phyloP scores from a whole-genome alignment of 2,888 invertebrate species.

The Mythimna loreyi region DNA sequence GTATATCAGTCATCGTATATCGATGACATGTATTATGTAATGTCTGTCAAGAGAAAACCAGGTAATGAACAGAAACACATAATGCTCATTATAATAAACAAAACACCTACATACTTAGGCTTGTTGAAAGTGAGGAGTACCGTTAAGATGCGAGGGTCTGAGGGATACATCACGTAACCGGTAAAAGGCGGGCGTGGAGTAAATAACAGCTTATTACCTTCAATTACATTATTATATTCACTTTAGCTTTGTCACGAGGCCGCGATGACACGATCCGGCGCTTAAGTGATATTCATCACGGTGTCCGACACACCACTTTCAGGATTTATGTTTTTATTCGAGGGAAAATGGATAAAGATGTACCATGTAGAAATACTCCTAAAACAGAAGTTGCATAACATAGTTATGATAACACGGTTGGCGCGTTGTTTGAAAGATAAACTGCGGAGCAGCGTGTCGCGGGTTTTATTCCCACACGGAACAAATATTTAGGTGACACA shows the following conservation, averaged over 20 bases:
- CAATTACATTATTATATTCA: conserved; percentile 86
- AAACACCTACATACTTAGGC: conserved; percentile 56
- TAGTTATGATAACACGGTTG: too few relatives aligned
- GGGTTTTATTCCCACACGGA: too few relatives aligned
- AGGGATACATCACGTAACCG: conserved; percentile 73
- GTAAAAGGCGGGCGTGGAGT: conserved; percentile 72
- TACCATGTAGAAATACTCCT: not conserved
- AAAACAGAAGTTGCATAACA: conserved; percentile 2
- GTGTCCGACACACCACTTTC: conserved; percentile 52
- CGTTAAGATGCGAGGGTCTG: conserved; percentile 51
- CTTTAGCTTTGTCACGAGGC: conserved; percentile 82
- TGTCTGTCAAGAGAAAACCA: conserved; percentile 29
- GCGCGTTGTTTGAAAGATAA: too few relatives aligned
- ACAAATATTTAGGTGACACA: too few relatives aligned
- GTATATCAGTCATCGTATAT: not conserved
- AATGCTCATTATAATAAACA: conserved; percentile 56
- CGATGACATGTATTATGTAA: too few relatives aligned
- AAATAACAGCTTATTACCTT: conserved; percentile 78
- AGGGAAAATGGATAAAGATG: conserved; percentile 15
- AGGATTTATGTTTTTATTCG: conserved; percentile 48
- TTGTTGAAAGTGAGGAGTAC: conserved; percentile 62
- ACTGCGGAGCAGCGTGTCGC: too few relatives aligned
- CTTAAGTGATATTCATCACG: conserved; percentile 72
- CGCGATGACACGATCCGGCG: conserved; percentile 74
- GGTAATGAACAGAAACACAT: conserved; percentile 46